Evolutionary conservation across 2,113 vertebrate genomes (phyloP).

Genomic region (Sterna hirundo): DNA sequence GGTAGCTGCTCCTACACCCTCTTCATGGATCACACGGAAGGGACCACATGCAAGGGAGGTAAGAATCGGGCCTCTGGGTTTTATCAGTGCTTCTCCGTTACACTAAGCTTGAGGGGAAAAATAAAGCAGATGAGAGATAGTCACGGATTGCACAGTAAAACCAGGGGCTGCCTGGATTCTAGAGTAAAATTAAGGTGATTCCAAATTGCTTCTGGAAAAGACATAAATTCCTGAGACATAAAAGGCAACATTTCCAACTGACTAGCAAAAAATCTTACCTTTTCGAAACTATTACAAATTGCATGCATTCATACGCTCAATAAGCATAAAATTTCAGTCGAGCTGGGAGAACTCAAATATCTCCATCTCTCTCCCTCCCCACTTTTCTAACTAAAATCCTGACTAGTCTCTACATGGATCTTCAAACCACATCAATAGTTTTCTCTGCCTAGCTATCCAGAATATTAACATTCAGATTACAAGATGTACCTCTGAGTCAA

Average conservation of each 20-base stretch:
- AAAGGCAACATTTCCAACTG: background rate
- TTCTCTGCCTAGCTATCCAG: slow-evolving; percentile 54
- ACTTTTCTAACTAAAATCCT: slow-evolving; percentile 34
- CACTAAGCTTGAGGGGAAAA: background rate
- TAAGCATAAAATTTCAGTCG: background rate
- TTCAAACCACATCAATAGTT: slow-evolving; percentile 69
- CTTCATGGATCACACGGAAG: background rate
- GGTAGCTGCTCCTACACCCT: background rate
- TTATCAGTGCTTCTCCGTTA: background rate
- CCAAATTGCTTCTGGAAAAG: slow-evolving; percentile 32
- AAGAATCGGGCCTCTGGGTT: background rate
- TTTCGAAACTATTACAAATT: background rate
- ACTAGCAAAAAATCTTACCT: slow-evolving; percentile 2
- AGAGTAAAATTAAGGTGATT: slow-evolving; percentile 5
- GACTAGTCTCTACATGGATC: slow-evolving; percentile 27
- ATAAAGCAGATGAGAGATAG: background rate
- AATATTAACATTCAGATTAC: slow-evolving; percentile 76
- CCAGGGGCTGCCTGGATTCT: background rate
- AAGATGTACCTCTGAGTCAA: slow-evolving; percentile 67
- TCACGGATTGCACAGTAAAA: background rate
- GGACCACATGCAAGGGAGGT: background rate
- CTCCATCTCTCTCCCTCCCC: background rate
- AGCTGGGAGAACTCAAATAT: background rate
- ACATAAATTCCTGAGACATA: background rate
- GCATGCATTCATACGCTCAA: background rate